Conservation (phyloP, 2,888 invertebrate species). For the Dorcus hopei region DNA sequence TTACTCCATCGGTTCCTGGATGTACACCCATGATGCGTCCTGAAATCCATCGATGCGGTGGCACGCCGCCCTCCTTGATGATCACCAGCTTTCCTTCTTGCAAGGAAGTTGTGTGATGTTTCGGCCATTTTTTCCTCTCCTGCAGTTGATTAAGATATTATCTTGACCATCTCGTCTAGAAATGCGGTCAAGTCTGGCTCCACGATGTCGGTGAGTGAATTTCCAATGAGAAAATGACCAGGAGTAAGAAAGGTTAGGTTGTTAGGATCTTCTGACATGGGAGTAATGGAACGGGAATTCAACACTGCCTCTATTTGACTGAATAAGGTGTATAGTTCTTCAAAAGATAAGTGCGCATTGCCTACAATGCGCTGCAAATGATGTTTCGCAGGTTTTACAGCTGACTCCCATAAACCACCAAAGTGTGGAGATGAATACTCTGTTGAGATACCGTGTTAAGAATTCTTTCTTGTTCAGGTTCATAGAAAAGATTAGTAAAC, state of each 20-base stretch:
- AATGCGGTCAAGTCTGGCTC: constrained; percentile 23
- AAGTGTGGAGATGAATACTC: constrained; percentile 13
- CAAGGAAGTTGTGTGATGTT: background rate
- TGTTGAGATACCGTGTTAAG: too few species aligned
- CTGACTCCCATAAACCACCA: constrained; percentile 16
- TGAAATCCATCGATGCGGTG: background rate
- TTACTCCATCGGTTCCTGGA: background rate
- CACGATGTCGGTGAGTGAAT: constrained; percentile 20
- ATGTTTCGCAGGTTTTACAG: constrained; percentile 18
- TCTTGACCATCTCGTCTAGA: constrained; percentile 29
- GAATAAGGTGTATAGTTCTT: constrained; percentile 18
- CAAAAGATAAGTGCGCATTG: constrained; percentile 14
- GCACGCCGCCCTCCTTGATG: background rate
- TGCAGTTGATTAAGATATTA: constrained; percentile 34
- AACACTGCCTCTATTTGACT: constrained; percentile 20
- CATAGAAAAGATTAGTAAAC: too few species aligned
- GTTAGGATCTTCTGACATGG: constrained; percentile 18
- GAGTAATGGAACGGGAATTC: constrained; percentile 22
- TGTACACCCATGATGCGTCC: background rate
- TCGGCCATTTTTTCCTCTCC: constrained; percentile 21
- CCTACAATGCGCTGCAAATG: constrained; percentile 16
- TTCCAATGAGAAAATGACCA: constrained; percentile 22
- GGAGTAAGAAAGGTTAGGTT: constrained; percentile 20
- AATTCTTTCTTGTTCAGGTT: too few species aligned
- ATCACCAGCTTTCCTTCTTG: background rate